These are phyloP conservation scores for Venturia canescens DNA, from an alignment of 1,140 invertebrate species.

Conservation along the genomic window DNA sequence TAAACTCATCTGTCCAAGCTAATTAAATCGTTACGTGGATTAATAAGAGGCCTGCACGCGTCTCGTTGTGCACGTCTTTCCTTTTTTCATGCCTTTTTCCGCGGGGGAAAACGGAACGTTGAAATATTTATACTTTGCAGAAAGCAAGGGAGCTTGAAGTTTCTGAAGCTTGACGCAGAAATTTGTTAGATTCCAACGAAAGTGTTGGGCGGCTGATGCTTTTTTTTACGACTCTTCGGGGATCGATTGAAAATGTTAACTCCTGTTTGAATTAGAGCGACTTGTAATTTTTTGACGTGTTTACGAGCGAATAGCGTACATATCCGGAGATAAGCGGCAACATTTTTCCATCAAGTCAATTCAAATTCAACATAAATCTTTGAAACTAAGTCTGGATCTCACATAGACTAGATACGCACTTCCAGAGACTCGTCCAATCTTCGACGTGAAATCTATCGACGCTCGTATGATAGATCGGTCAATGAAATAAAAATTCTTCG, in stretches of 20 bases:
- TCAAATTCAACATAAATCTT: constrained; percentile 15
- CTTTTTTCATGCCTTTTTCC: too few relatives aligned
- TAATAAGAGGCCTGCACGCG: background rate
- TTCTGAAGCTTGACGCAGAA: too few relatives aligned
- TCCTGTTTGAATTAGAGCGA: too few relatives aligned
- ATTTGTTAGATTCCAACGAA: too few relatives aligned
- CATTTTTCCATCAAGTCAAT: background rate
- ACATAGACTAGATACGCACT: background rate
- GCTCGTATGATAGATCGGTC: constrained; percentile 27
- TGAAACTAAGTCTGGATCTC: background rate
- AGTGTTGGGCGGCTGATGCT: too few relatives aligned
- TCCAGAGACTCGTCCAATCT: background rate
- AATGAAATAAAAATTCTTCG: constrained; percentile 1
- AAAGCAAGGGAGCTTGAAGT: too few relatives aligned
- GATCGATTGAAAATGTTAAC: too few relatives aligned
- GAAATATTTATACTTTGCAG: too few relatives aligned
- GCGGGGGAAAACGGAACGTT: too few relatives aligned
- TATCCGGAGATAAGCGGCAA: background rate
- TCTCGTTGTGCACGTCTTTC: background rate
- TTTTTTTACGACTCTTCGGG: too few relatives aligned
- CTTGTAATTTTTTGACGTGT: too few relatives aligned
- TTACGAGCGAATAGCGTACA: too few relatives aligned
- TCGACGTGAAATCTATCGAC: constrained; percentile 22
- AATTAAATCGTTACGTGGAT: constrained; percentile 28
- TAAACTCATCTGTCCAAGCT: constrained; percentile 2